Base-by-base conservation (phyloP, 2,797 vertebrate species). In the Sebastes vulpes region DNA sequence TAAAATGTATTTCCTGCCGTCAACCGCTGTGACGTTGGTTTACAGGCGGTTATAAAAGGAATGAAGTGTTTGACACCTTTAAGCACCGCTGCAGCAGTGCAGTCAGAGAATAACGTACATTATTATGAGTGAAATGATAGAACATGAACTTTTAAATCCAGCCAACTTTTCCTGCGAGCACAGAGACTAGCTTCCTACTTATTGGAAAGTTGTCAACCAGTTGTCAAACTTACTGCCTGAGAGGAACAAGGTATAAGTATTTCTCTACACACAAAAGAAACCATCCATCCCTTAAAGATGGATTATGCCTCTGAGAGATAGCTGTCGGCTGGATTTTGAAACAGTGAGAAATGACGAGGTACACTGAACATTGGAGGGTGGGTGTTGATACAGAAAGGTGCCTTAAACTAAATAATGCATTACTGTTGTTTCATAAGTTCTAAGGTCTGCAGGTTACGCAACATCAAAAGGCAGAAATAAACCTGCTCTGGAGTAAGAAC, bases 221-320 rank as follows among this genome's bases (percentile, higher is more conserved):
- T 46, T 56, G 14, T 78, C 56, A 65, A 57, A 63, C 4, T 9
- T 31, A n/a, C 14, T 20, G 72, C 35, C 42, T 11, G 66, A 78
- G 28, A 72, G 18, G 63, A 80, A 25, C 65, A 58, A 52, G 35
- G 26, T 14, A 38, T 42, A 57, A 57, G n/a, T 38, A 25, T 65
- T 79, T 38, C 65, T 77, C 29, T 9, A 2, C 14, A n/a, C 26
- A 72, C 60, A 82, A 68, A 75, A 63, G 26, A 52, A 46, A 25
- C 12, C 56, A 73, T 53, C 18, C 21, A 70, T 35, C 65, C 50
- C 16, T 9, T 29, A 9, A 31, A 48, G 77, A 77, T 14, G 38
- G 63, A 59, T 56, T 16, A 20, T 0, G 35, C 35, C 28, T 38
- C 32, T 23, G 20, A 18, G 9, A 53, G 58, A 52, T 12, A 10